Conservation (phyloP, 2,888 invertebrate species). For the Noctua janthe region DNA sequence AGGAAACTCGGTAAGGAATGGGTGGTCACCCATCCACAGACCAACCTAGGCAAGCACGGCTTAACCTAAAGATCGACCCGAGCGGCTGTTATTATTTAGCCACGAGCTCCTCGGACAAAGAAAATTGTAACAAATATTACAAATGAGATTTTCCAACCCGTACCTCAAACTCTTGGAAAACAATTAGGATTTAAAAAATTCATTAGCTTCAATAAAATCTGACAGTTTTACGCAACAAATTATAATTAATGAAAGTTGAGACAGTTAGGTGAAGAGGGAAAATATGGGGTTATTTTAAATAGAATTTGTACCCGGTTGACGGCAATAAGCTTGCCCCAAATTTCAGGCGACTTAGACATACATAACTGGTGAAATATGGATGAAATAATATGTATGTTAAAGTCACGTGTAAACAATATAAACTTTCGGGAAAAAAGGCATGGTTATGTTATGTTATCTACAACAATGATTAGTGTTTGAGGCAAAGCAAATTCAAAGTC, state of each 20-base stretch:
- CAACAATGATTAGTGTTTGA: too few relatives aligned
- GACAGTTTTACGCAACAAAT: slow-evolving; percentile 8
- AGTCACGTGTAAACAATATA: too few relatives aligned
- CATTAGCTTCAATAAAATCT: slow-evolving; percentile 1
- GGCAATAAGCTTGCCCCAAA: background rate
- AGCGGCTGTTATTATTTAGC: too few relatives aligned
- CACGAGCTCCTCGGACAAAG: background rate
- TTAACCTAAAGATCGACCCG: too few relatives aligned
- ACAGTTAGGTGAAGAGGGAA: background rate
- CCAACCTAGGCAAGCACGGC: too few relatives aligned
- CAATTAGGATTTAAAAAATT: background rate
- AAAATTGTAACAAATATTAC: background rate
- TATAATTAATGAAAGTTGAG: slow-evolving; percentile 7
- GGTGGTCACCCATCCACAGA: too few relatives aligned
- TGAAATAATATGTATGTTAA: too few relatives aligned
- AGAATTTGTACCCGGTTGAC: background rate
- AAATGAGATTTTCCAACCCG: background rate
- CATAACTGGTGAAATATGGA: background rate
- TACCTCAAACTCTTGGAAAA: background rate
- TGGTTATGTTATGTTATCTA: too few relatives aligned
- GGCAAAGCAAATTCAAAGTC: background rate
- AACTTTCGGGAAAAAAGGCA: too few relatives aligned
- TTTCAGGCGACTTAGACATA: background rate
- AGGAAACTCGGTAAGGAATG: too few relatives aligned
- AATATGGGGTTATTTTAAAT: background rate